phyloP scores from a whole-genome alignment of 1,140 invertebrate genomes.

The Ceratina australensis region DNA sequence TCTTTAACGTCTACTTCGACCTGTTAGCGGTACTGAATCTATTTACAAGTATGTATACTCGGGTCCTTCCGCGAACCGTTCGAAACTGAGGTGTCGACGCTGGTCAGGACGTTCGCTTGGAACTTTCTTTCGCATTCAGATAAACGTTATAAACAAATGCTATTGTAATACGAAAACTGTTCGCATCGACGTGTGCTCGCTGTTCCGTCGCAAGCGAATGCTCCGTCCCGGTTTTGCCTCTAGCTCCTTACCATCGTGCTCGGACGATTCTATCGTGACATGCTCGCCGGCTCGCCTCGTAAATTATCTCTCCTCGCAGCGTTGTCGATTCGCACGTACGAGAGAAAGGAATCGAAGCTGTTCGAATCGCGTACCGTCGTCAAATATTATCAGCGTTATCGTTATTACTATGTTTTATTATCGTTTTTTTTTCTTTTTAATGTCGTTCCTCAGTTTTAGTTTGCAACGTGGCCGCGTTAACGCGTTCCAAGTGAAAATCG shows the following conservation, averaged over 20 bases:
- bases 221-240: no score
- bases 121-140: no score
- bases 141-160: no score
- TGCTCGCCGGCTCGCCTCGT: constrained; percentile 1
- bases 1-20: constrained; percentile 15
- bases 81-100: neutral
- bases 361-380: neutral
- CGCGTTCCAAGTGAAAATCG: constrained; percentile 9
- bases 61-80: neutral
- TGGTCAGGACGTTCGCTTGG: no score
- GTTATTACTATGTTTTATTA: constrained; percentile 35
- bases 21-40: neutral
- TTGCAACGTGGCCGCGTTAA: constrained; percentile 9
- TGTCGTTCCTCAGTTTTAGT: neutral
- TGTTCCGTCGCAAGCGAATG: no score
- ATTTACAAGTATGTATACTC: neutral
- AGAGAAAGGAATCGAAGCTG: constrained; percentile 13
- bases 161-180: no score
- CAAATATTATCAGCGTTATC: constrained; percentile 41
- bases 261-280: no score
- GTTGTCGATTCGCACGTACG: neutral
- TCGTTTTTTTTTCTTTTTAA: constrained; percentile 14
- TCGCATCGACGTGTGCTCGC: no score
- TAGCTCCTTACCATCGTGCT: no score
- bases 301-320: neutral